phyloP scores from a whole-genome alignment of 2,113 vertebrate genomes.

The Erythrolamprus reginae region DNA sequence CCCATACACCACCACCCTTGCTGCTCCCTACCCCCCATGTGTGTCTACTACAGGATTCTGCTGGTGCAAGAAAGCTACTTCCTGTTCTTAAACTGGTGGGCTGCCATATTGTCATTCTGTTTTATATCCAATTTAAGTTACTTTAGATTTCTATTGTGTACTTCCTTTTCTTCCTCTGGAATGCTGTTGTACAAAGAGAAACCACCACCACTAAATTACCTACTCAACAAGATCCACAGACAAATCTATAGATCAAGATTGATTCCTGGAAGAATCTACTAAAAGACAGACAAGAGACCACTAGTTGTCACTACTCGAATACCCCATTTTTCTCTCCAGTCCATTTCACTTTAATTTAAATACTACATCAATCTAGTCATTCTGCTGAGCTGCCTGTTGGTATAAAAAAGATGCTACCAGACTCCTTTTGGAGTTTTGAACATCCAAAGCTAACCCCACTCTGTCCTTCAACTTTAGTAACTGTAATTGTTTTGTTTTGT shows the following conservation, averaged over 20 bases:
- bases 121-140: slow-evolving; percentile 52
- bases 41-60: slow-evolving; percentile 57
- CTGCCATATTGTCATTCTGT: slow-evolving; percentile 73
- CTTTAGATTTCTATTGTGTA: slow-evolving; percentile 40
- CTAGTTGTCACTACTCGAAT: neutral
- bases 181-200: slow-evolving; percentile 40
- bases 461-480: neutral
- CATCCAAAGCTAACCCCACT: neutral
- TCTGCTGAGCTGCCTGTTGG: neutral
- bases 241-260: neutral
- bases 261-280: neutral
- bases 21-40: neutral
- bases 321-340: neutral
- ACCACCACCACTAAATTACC: neutral
- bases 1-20: neutral
- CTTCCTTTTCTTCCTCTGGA: slow-evolving; percentile 41
- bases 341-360: neutral
- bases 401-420: neutral
- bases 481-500: neutral
- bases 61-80: slow-evolving; percentile 70
- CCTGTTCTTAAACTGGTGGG: slow-evolving; percentile 55
- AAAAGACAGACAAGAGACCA: neutral
- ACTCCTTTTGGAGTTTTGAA: neutral
- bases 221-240: neutral
- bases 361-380: neutral